These are phyloP conservation scores for Pandemis cinnamomeana DNA, from an alignment of 2,888 invertebrate species.

Conservation along the genomic window DNA sequence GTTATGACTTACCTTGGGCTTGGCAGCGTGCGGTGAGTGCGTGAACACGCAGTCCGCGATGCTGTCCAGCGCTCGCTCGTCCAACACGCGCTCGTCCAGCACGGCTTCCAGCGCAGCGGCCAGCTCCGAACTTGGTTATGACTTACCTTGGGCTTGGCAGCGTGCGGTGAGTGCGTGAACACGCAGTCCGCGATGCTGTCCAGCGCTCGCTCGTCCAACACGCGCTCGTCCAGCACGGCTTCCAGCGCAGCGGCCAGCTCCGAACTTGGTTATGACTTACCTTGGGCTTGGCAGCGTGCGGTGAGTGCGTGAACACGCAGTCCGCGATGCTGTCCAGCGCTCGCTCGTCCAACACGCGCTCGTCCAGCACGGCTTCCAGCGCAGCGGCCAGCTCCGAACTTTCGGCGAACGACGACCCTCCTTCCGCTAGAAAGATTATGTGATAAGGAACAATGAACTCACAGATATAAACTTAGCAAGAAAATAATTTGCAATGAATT, in stretches of 20 bases:
- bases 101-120: too few relatives aligned
- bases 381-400: constrained; percentile 95
- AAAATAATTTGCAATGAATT: too few relatives aligned
- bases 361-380: constrained; percentile 87
- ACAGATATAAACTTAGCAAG: too few relatives aligned
- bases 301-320: constrained; percentile 55
- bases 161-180: constrained; percentile 54
- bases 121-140: too few relatives aligned
- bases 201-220: constrained; percentile 75
- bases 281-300: constrained; percentile 55
- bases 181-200: constrained; percentile 78
- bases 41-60: too few relatives aligned
- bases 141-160: constrained; percentile 54
- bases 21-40: too few relatives aligned
- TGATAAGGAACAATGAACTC: too few relatives aligned
- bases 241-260: constrained; percentile 94
- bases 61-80: too few relatives aligned
- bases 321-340: constrained; percentile 81
- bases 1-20: too few relatives aligned
- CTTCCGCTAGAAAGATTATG: constrained; percentile 59
- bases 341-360: constrained; percentile 79
- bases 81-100: too few relatives aligned
- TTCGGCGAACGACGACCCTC: constrained; percentile 87
- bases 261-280: constrained; percentile 85
- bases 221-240: constrained; percentile 86